A percentile compares a stretch with the other conserved stretches of the same genome.
These are phyloP conservation scores for Antheraea mylitta DNA, from an alignment of 1,140 invertebrate species.

Conservation along the genomic window DNA sequence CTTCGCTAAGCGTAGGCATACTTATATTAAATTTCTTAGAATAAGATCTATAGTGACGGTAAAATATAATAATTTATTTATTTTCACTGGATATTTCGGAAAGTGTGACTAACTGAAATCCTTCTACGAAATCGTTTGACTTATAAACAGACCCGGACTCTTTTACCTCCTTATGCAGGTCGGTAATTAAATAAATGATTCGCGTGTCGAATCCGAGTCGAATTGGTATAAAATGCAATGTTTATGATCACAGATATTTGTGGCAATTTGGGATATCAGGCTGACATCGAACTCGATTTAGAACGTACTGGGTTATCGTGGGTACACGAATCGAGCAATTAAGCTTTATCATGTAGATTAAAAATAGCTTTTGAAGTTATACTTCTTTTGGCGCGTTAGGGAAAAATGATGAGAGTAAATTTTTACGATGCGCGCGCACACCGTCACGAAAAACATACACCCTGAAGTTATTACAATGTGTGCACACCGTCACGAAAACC, in stretches of 20 bases:
- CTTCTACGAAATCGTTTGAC: conserved; percentile 25
- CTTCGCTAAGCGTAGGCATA: not conserved
- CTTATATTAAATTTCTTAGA: not conserved
- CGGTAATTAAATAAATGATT: conserved; percentile 29
- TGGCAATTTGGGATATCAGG: conserved; percentile 17
- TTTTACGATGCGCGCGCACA: too few relatives aligned
- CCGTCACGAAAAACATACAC: too few relatives aligned
- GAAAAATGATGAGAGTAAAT: too few relatives aligned
- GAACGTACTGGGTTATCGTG: conserved; percentile 12
- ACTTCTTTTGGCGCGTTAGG: too few relatives aligned
- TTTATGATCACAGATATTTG: conserved; percentile 24
- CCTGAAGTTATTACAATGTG: too few relatives aligned
- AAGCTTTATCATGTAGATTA: conserved; percentile 1
- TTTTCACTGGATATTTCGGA: not conserved
- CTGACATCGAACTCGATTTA: conserved; percentile 22
- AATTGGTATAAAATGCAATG: conserved; percentile 26
- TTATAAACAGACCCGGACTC: conserved; percentile 10
- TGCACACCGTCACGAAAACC: too few relatives aligned
- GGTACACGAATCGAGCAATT: conserved; percentile 16
- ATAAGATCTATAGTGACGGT: not conserved
- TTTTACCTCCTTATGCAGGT: conserved; percentile 7
- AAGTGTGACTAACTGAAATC: conserved; percentile 22
- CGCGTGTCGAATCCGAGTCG: conserved; percentile 19
- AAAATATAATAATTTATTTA: not conserved
- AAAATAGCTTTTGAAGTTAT: not conserved